Evolutionary conservation across 2,888 invertebrate species (phyloP).

Genomic region (Pristionchus japonicus): DNA sequence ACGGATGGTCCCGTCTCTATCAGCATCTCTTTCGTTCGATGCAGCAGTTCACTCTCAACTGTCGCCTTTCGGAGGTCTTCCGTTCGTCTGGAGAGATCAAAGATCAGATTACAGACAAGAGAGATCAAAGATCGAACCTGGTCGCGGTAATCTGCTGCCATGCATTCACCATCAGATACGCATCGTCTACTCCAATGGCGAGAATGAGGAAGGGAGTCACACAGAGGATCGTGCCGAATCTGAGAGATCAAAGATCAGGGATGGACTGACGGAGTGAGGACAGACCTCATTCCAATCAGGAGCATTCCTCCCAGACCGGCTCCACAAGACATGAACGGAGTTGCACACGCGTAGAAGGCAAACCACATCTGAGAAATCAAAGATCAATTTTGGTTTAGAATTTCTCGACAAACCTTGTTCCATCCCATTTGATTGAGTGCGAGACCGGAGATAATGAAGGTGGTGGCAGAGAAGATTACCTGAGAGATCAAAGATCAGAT

Average conservation of each 20-base stretch:
- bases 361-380: conserved; percentile 58
- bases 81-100: conserved; percentile 17
- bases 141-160: conserved; percentile 68
- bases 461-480: conserved; percentile 65
- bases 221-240: conserved; percentile 73
- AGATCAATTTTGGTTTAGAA: neutral
- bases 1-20: conserved; percentile 65
- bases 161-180: conserved; percentile 71
- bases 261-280: neutral
- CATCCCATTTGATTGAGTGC: conserved; percentile 65
- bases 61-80: neutral
- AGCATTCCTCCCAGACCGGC: conserved; percentile 65
- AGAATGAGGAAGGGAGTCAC: conserved; percentile 72
- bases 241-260: conserved; percentile 45
- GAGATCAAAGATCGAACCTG: conserved; percentile 23
- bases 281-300: conserved; percentile 63
- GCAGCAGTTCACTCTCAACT: conserved; percentile 52
- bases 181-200: conserved; percentile 73
- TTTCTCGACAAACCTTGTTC: conserved; percentile 58
- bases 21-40: conserved; percentile 61
- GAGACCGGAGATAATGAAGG: conserved; percentile 67
- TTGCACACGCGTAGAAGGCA: conserved; percentile 69
- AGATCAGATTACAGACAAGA: conserved; percentile 8
- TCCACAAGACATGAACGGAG: conserved; percentile 73
- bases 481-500: conserved; percentile 26